Evolutionary conservation across 2,888 invertebrate genomes (phyloP).

Genomic region (Tachina lurida): DNA sequence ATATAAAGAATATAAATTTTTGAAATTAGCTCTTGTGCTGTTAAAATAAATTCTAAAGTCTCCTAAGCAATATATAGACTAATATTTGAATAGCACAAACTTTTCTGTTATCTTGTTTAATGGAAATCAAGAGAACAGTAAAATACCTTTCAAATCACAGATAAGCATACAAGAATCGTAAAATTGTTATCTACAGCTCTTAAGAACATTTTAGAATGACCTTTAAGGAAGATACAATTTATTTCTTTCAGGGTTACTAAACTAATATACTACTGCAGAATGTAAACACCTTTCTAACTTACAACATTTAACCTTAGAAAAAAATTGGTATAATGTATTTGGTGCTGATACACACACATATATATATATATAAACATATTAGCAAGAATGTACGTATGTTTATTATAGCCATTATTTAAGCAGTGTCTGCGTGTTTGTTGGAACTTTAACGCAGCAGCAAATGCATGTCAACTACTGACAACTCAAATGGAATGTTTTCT

Average conservation of each 20-base stretch:
- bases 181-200: too few relatives aligned
- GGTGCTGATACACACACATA: background rate
- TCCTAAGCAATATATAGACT: too few relatives aligned
- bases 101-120: too few relatives aligned
- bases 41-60: too few relatives aligned
- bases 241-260: conserved; percentile 26
- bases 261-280: background rate
- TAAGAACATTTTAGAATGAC: background rate
- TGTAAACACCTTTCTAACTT: conserved; percentile 37
- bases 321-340: conserved; percentile 32
- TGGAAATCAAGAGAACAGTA: too few relatives aligned
- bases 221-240: background rate
- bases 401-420: background rate
- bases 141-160: too few relatives aligned
- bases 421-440: conserved; percentile 73
- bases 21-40: too few relatives aligned
- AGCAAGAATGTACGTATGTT: too few relatives aligned
- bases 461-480: conserved; percentile 77
- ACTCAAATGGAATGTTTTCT: conserved; percentile 45
- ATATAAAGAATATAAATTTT: too few relatives aligned
- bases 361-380: background rate
- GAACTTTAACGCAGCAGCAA: conserved; percentile 72
- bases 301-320: conserved; percentile 22
- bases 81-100: too few relatives aligned
- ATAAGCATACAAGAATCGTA: too few relatives aligned